Percentiles rank a stretch among this genome's conserved stretches.
phyloP scores from a whole-genome alignment of 92 coral and sea anemone species.

The Epizoanthus illoricatus region DNA sequence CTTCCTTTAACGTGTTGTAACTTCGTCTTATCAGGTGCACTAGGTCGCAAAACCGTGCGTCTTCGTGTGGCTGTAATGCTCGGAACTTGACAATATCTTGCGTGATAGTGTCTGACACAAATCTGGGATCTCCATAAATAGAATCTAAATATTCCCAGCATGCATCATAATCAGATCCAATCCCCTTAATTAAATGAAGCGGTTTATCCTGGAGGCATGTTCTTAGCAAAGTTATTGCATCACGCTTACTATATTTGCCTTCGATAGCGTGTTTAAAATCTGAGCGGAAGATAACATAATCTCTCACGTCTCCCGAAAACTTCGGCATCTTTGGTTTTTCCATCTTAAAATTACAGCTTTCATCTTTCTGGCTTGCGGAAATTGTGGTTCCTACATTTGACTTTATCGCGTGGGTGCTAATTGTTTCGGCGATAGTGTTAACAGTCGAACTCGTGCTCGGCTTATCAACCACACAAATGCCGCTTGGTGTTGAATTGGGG shows the following conservation, averaged over 20 bases:
- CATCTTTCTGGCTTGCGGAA: constrained; percentile 22
- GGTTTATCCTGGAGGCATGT: constrained; percentile 61
- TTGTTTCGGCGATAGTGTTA: too few relatives aligned
- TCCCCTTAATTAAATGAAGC: constrained; percentile 61
- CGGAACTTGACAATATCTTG: constrained; percentile 61
- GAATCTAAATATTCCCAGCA: constrained; percentile 64
- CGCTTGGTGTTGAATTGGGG: too few relatives aligned
- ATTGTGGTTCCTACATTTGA: not conserved
- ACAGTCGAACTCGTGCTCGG: too few relatives aligned
- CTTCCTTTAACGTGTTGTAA: constrained; percentile 43
- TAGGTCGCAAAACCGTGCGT: constrained; percentile 62
- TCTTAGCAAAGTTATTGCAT: constrained; percentile 58
- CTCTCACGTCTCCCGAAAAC: constrained; percentile 62
- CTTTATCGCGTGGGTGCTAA: too few relatives aligned
- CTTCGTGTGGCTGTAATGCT: constrained; percentile 57
- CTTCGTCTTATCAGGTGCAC: constrained; percentile 58
- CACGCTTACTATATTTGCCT: constrained; percentile 47
- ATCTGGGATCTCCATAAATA: constrained; percentile 65
- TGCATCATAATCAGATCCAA: constrained; percentile 65
- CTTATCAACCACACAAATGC: too few relatives aligned
- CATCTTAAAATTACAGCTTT: constrained; percentile 51
- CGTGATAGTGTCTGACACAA: constrained; percentile 58
- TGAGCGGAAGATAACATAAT: constrained; percentile 52
- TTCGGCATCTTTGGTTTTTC: constrained; percentile 68
- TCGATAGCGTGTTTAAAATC: constrained; percentile 71